phyloP scores from a whole-genome alignment of 2,797 vertebrate species.

The Natrix natrix region DNA sequence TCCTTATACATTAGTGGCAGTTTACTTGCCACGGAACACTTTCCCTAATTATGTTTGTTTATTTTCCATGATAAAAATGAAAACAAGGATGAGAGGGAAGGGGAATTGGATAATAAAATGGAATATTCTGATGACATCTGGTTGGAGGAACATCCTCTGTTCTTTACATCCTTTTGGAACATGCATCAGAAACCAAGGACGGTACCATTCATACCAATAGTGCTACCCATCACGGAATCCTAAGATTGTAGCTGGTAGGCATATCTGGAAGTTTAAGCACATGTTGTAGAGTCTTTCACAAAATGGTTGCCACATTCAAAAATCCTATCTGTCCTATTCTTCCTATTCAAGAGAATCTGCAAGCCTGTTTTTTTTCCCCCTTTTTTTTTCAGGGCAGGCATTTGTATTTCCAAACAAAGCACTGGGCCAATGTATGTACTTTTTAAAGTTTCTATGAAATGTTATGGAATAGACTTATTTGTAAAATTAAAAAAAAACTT shows the following conservation, averaged over 20 bases:
- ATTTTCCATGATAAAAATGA: neutral
- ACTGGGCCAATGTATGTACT: neutral
- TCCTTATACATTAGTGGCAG: neutral
- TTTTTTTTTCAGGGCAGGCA: neutral
- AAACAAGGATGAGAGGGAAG: neutral
- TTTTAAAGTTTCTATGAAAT: neutral
- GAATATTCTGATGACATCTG: neutral
- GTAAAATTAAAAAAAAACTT: neutral
- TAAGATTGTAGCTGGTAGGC: neutral
- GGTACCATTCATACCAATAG: neutral
- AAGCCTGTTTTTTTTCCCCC: neutral
- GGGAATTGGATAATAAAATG: neutral
- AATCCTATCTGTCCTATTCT: neutral
- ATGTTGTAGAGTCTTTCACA: neutral
- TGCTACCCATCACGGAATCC: neutral
- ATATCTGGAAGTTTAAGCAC: neutral
- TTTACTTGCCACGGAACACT: neutral
- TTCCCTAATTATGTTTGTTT: neutral
- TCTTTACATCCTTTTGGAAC: neutral
- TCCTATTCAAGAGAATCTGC: neutral
- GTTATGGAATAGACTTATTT: neutral
- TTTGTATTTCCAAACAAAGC: neutral
- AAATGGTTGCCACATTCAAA: neutral
- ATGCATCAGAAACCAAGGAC: neutral
- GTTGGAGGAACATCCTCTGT: neutral